Evolutionary conservation across 2,888 invertebrate genomes (phyloP), one percentile per base, ranked within the genome.

Genomic region (Priocnemis perturbator): DNA sequence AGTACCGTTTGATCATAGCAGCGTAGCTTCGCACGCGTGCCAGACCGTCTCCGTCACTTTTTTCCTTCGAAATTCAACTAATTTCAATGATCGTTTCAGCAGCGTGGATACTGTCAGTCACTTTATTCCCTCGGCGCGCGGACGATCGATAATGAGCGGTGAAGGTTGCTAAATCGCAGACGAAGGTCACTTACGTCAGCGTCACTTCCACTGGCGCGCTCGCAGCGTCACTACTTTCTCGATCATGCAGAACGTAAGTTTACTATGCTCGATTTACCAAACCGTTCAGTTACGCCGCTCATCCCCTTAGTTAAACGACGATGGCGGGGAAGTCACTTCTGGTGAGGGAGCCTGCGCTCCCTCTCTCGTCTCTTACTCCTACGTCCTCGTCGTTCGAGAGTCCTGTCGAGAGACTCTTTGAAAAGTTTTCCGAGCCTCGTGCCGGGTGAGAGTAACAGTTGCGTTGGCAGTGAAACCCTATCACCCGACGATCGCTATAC

Each of bases 181-280:
- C 48, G 48, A 58, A 53, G 66, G 65, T 66, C 50, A 19, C 50
- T 4, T 67, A 69, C 61, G 66, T 69, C 69, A 23, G 69, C 71
- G 44, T 50, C 19, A 56, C 60, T 47, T n/a, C 58, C 5, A 21
- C 59, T 23, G 37, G 52, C 44, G 47, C 26, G 26, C 45, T 44
- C 30, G 26, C 21, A 21, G 44, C 26, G 26, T 37, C 23, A 52
- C 30, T 14, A 73, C 75, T 72, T 77, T 73, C 73, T 56, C 77
- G 71, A 70, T 78, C 80, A 71, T 71, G 75, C 65, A 68, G 71
- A 78, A 75, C 72, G 67, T 67, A 69, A 68, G 78, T 76, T 69
- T 64, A 72, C 71, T 60, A 71, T 74, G 80, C 81, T 81, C 78
- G 75, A 80, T 81, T 80, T 81, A 80, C 67, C 81, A 67, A 75